A percentile compares a stretch with the other conserved stretches of the same genome.
phyloP scores from a whole-genome alignment of 2,888 invertebrate species.

The Pocota personata region DNA sequence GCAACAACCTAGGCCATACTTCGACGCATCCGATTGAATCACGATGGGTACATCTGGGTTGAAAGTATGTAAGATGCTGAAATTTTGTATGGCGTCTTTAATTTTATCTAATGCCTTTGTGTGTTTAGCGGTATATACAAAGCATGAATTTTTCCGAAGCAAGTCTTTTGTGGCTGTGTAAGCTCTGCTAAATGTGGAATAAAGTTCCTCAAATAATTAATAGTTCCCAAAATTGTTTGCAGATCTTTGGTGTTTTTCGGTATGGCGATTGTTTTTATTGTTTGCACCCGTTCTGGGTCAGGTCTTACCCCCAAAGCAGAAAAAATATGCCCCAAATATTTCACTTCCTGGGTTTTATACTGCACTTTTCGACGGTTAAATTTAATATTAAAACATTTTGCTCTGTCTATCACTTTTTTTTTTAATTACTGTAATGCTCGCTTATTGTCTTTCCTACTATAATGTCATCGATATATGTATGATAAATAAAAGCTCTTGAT shows the following conservation, averaged over 20 bases:
- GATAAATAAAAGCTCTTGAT: conserved; percentile 19
- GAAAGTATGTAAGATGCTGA: conserved; percentile 20
- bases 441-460: too few relatives aligned
- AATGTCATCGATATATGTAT: conserved; percentile 1
- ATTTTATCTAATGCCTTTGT: conserved; percentile 69
- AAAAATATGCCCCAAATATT: conserved; percentile 42
- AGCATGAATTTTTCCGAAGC: conserved; percentile 74
- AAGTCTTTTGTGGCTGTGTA: conserved; percentile 11
- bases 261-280: conserved; percentile 56
- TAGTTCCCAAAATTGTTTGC: conserved; percentile 73
- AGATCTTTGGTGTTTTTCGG: too few relatives aligned
- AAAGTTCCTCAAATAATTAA: conserved; percentile 52
- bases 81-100: conserved; percentile 74
- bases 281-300: conserved; percentile 36
- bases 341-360: conserved; percentile 10
- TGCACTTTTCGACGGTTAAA: conserved; percentile 38
- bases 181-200: too few relatives aligned
- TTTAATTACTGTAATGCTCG: too few relatives aligned
- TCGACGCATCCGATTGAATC: neutral
- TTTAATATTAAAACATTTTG: neutral
- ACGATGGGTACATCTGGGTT: conserved; percentile 21
- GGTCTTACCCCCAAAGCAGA: conserved; percentile 11
- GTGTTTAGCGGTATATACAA: conserved; percentile 69
- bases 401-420: too few relatives aligned
- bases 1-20: conserved; percentile 37